These are phyloP conservation scores for Sesia bembeciformis DNA, from an alignment of 2,888 invertebrate genomes.

Conservation along the genomic window DNA sequence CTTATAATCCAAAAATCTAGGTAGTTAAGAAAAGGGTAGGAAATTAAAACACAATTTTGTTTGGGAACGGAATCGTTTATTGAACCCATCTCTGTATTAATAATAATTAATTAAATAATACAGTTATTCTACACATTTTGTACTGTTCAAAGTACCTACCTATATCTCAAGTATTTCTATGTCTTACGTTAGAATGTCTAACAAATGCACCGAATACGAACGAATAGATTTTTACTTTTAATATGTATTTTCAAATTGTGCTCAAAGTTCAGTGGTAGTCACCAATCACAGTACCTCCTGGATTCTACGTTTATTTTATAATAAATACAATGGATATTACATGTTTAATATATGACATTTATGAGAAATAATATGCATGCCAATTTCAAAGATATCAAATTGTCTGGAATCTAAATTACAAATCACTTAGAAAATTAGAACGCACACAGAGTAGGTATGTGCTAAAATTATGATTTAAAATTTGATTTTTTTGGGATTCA, in stretches of 20 bases:
- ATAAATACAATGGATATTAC: slow-evolving; percentile 29
- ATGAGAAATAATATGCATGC: too few species aligned
- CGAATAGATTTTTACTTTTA: slow-evolving; percentile 23
- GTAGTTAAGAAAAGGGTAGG: background rate
- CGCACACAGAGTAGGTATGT: too few species aligned
- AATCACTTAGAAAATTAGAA: too few species aligned
- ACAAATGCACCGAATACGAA: slow-evolving; percentile 53
- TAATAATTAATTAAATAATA: slow-evolving; percentile 70
- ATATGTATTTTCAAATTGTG: slow-evolving; percentile 32
- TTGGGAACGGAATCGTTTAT: slow-evolving; percentile 73
- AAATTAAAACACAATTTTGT: slow-evolving; percentile 41
- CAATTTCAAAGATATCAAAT: too few species aligned
- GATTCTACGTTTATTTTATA: slow-evolving; percentile 44
- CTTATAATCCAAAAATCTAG: too few species aligned
- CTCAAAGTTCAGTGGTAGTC: slow-evolving; percentile 47
- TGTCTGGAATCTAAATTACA: too few species aligned
- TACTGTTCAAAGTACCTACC: slow-evolving; percentile 73
- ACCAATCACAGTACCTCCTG: slow-evolving; percentile 63
- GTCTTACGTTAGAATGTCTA: slow-evolving; percentile 52
- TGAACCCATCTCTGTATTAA: slow-evolving; percentile 64
- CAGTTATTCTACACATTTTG: slow-evolving; percentile 66
- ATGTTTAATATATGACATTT: too few species aligned
- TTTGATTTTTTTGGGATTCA: too few species aligned
- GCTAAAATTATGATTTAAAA: too few species aligned
- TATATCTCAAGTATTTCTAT: slow-evolving; percentile 52